Conservation (phyloP, 2,113 vertebrate species). For the Tragelaphus buxtoni region DNA sequence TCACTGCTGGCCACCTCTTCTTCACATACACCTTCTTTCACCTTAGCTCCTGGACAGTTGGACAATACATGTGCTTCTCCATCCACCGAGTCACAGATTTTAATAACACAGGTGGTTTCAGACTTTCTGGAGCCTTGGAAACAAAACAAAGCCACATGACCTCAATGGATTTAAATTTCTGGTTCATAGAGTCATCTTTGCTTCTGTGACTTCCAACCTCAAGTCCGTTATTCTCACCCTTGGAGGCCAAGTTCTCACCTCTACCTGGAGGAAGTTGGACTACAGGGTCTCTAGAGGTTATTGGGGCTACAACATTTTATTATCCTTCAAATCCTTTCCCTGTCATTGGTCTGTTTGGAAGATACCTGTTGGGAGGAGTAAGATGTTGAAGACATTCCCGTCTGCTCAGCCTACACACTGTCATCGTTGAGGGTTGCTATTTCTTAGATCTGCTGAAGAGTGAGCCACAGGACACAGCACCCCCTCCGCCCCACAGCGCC, state of each 20-base stretch:
- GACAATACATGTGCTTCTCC: rapidly evolving
- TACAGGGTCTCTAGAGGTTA: rapidly evolving
- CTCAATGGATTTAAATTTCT: too few species aligned
- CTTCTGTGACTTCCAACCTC: not conserved
- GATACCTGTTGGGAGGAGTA: rapidly evolving
- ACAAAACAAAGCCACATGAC: not conserved
- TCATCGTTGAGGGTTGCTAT: not conserved
- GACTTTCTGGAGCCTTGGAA: rapidly evolving
- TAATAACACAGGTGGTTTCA: not conserved
- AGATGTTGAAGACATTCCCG: too few species aligned
- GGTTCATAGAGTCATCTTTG: not conserved
- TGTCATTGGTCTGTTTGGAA: not conserved
- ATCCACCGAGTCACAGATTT: rapidly evolving
- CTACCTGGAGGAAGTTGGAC: not conserved
- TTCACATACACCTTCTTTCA: rapidly evolving
- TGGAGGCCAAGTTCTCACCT: not conserved
- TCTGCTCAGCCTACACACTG: too few species aligned
- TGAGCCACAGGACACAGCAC: not conserved
- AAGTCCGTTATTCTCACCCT: rapidly evolving
- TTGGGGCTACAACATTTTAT: rapidly evolving
- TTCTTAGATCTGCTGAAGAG: rapidly evolving
- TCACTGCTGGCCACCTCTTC: not conserved
- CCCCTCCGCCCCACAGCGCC: rapidly evolving
- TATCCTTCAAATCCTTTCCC: not conserved
- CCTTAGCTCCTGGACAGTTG: rapidly evolving